Conservation (phyloP, 2,797 vertebrate genomes). For the Diplodus sargus region DNA sequence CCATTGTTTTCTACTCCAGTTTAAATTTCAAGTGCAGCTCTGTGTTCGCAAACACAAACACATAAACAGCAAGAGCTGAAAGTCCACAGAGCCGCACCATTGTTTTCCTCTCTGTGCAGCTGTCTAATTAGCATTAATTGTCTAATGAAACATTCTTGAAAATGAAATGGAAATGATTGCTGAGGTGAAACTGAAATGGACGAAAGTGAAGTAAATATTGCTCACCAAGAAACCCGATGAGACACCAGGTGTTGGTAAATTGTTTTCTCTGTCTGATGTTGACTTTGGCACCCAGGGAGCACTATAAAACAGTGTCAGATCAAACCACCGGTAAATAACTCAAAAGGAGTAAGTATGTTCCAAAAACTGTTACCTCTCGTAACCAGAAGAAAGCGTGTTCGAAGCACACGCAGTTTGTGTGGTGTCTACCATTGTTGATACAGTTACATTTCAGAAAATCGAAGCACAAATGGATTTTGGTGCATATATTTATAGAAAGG, state of each 20-base stretch:
- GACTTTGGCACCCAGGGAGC: constrained; percentile 2
- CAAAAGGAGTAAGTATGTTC: background rate
- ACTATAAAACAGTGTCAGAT: background rate
- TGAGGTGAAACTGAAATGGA: constrained; percentile 9
- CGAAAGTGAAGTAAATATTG: constrained; percentile 4
- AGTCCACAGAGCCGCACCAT: background rate
- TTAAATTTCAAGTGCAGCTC: background rate
- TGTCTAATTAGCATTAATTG: constrained; percentile 5
- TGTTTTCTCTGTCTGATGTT: constrained; percentile 7
- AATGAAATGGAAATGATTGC: constrained; percentile 4
- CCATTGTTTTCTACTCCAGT: background rate
- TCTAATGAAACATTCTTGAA: background rate
- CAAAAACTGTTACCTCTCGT: background rate
- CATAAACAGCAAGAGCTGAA: background rate
- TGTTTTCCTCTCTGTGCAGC: background rate
- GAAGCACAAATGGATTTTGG: background rate
- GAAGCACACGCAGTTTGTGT: background rate
- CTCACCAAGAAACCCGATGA: background rate
- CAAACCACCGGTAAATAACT: background rate
- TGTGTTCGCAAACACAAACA: background rate
- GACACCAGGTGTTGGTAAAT: constrained; percentile 11
- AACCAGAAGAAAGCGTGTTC: background rate
- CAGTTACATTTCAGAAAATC: background rate
- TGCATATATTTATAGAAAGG: background rate
- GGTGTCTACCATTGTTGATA: background rate